A percentile compares a stretch with the other conserved stretches of the same genome.
Conservation (phyloP, 2,113 vertebrate species). For the Myocastor coypus region DNA sequence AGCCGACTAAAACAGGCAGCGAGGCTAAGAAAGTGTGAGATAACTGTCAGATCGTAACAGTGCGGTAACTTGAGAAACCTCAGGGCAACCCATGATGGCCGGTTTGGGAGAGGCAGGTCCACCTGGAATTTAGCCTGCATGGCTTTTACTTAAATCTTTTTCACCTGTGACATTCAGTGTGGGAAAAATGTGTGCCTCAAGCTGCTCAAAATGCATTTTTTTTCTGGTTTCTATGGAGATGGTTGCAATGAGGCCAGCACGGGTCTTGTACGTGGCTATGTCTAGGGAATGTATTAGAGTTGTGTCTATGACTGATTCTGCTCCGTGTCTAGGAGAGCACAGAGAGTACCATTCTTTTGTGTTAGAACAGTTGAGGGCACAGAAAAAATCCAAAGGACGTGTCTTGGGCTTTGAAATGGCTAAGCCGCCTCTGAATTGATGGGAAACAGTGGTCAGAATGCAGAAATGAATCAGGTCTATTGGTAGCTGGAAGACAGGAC, state of each 20-base stretch:
- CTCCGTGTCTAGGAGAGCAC: background rate
- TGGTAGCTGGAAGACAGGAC: background rate
- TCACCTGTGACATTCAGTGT: conserved; percentile 57
- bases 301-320: conserved; percentile 51
- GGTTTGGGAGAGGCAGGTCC: conserved; percentile 32
- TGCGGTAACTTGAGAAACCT: conserved; percentile 55
- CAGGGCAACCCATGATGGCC: conserved; percentile 48
- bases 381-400: conserved; percentile 51
- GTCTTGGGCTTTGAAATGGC: conserved; percentile 55
- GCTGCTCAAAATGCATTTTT: conserved; percentile 65
- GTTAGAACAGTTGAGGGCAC: conserved; percentile 21
- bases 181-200: conserved; percentile 49
- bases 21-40: conserved; percentile 28
- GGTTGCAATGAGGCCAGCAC: conserved; percentile 56
- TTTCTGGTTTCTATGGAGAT: conserved; percentile 78
- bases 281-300: conserved; percentile 62
- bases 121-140: conserved; percentile 46
- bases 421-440: conserved; percentile 35
- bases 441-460: conserved; percentile 15
- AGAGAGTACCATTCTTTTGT: conserved; percentile 11
- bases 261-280: conserved; percentile 58
- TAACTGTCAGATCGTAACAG: conserved; percentile 23
- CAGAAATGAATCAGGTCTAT: conserved; percentile 16
- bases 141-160: conserved; percentile 64
- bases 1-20: background rate